These are phyloP conservation scores for Epizoanthus scotinus DNA, from an alignment of 92 coral and sea anemone species.

Conservation along the genomic window DNA sequence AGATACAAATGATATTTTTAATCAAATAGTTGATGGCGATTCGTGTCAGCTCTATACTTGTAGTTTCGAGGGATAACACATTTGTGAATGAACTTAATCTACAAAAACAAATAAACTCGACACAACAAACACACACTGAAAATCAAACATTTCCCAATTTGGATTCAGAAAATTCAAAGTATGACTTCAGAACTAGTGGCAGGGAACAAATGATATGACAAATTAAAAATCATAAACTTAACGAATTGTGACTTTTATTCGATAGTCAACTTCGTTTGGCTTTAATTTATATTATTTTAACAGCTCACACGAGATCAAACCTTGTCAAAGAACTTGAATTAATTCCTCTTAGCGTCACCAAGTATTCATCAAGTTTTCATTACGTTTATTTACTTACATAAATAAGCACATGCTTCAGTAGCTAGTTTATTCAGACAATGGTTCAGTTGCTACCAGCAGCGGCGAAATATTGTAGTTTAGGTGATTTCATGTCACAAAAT, in stretches of 20 bases:
- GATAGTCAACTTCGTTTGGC: neutral
- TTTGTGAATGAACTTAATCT: too few relatives aligned
- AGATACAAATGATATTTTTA: too few relatives aligned
- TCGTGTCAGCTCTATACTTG: too few relatives aligned
- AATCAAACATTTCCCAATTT: too few relatives aligned
- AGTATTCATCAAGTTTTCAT: constrained; percentile 39
- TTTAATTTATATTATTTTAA: neutral
- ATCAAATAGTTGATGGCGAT: too few relatives aligned
- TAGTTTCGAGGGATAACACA: too few relatives aligned
- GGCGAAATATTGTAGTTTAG: neutral
- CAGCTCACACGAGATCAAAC: neutral
- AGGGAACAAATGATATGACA: neutral
- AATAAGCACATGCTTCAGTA: constrained; percentile 46
- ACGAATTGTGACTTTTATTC: too few relatives aligned
- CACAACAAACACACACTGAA: too few relatives aligned
- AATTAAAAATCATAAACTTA: neutral
- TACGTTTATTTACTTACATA: constrained; percentile 50
- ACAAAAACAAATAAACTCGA: too few relatives aligned
- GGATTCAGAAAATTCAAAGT: neutral
- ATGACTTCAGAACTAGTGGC: neutral
- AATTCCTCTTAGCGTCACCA: constrained; percentile 31
- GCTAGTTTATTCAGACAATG: constrained; percentile 32
- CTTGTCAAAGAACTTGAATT: constrained; percentile 16
- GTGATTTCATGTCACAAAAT: neutral
- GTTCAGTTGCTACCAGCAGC: constrained; percentile 30